Conservation (phyloP, 2,888 invertebrate species). For the Ectemnius cavifrons region DNA sequence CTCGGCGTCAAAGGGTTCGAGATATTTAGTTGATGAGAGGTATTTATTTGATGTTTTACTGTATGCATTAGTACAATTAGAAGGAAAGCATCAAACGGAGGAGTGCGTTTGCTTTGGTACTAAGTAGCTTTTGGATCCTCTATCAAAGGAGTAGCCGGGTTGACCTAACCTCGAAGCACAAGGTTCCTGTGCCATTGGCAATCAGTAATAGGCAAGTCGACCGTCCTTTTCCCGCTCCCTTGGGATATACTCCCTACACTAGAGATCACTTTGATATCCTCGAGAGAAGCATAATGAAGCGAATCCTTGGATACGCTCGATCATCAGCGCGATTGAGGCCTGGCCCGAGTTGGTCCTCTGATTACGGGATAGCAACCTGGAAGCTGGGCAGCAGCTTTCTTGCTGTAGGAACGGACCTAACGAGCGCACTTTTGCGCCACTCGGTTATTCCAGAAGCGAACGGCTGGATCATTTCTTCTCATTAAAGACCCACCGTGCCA, state of each 20-base stretch:
- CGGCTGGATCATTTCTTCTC: slow-evolving; percentile 9
- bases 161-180: neutral
- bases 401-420: slow-evolving; percentile 28
- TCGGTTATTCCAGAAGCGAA: slow-evolving; percentile 11
- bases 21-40: too few relatives aligned
- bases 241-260: slow-evolving; percentile 10
- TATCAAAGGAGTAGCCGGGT: slow-evolving; percentile 27
- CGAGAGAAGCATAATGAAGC: slow-evolving; percentile 50
- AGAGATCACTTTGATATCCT: slow-evolving; percentile 53
- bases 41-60: too few relatives aligned
- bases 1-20: too few relatives aligned
- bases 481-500: slow-evolving; percentile 11
- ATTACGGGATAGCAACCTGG: slow-evolving; percentile 30
- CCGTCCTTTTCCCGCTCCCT: slow-evolving; percentile 30
- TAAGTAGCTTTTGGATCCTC: slow-evolving; percentile 3
- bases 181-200: slow-evolving; percentile 17
- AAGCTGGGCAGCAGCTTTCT: slow-evolving; percentile 21
- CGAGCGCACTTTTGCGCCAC: slow-evolving; percentile 24
- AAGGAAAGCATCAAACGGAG: neutral
- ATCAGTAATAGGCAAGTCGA: slow-evolving; percentile 29
- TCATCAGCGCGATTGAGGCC: slow-evolving; percentile 42
- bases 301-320: slow-evolving; percentile 41
- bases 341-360: slow-evolving; percentile 40
- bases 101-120: neutral
- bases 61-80: slow-evolving; percentile 14